phyloP scores from a whole-genome alignment of 2,797 vertebrate genomes.

The Phrynocephalus guinanensis region DNA sequence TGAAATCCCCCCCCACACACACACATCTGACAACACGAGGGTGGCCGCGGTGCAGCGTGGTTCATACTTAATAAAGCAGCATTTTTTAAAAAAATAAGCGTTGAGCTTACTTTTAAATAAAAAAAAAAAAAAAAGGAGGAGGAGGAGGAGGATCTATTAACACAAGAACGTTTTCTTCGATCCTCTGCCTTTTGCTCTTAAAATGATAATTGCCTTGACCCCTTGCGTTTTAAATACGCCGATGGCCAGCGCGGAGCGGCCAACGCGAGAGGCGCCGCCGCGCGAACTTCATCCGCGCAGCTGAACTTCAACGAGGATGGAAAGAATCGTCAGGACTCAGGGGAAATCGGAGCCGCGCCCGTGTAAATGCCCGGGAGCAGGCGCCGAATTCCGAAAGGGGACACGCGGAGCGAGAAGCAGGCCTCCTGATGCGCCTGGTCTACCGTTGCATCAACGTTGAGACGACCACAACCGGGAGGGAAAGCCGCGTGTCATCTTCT shows the following conservation, averaged over 20 bases:
- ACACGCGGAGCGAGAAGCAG: no score
- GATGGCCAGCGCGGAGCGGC: background rate
- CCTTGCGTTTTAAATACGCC: background rate
- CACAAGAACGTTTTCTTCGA: background rate
- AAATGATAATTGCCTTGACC: background rate
- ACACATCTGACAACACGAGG: background rate
- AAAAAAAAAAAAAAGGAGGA: background rate
- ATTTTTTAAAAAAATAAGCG: no score
- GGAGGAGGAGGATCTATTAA: no score
- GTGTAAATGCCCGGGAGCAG: no score
- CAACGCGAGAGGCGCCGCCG: background rate
- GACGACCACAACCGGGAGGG: no score
- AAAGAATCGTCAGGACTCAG: background rate
- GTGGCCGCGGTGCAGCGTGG: no score
- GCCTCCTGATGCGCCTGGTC: no score
- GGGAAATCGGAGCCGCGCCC: background rate
- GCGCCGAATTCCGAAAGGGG: no score
- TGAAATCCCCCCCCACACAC: background rate
- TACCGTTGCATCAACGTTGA: no score
- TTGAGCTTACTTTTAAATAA: background rate
- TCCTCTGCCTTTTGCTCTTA: background rate
- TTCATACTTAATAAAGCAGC: no score
- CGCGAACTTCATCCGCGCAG: background rate
- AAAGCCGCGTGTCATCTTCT: conserved; percentile 34
- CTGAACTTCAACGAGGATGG: background rate